Conservation (phyloP, 2,113 vertebrate genomes). For the Thamnophis sirtalis region DNA sequence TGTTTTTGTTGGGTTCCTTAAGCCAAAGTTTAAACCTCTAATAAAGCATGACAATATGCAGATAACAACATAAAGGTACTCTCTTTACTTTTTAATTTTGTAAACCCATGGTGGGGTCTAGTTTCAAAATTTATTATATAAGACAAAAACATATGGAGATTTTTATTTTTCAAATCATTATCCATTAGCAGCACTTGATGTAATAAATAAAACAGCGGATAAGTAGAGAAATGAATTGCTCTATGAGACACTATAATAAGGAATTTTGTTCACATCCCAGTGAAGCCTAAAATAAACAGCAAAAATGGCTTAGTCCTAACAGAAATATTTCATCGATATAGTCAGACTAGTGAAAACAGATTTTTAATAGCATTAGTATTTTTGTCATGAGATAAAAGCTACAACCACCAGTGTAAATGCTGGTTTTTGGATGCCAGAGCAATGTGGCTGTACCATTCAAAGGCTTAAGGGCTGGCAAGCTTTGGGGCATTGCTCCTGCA, state of each 20-base stretch:
- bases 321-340: background rate
- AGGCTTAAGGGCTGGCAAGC: background rate
- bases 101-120: slow-evolving; percentile 25
- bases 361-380: background rate
- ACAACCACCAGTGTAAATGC: slow-evolving; percentile 19
- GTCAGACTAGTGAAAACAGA: background rate
- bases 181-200: slow-evolving; percentile 28
- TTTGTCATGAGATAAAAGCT: background rate
- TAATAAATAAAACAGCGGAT: slow-evolving; percentile 30
- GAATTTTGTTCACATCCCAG: slow-evolving; percentile 2
- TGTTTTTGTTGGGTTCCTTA: slow-evolving; percentile 18
- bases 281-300: background rate
- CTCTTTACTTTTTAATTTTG: slow-evolving; percentile 30
- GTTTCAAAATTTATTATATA: slow-evolving; percentile 23
- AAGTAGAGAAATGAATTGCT: background rate
- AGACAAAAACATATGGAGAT: slow-evolving; percentile 25
- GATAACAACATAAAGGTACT: background rate
- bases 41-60: slow-evolving; percentile 19
- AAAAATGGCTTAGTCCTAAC: background rate
- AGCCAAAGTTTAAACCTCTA: slow-evolving; percentile 39
- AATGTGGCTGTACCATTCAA: background rate
- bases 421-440: slow-evolving; percentile 22
- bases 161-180: background rate
- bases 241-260: background rate
- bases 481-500: background rate